Conservation (phyloP, 2,113 vertebrate genomes). For the Caretta caretta region DNA sequence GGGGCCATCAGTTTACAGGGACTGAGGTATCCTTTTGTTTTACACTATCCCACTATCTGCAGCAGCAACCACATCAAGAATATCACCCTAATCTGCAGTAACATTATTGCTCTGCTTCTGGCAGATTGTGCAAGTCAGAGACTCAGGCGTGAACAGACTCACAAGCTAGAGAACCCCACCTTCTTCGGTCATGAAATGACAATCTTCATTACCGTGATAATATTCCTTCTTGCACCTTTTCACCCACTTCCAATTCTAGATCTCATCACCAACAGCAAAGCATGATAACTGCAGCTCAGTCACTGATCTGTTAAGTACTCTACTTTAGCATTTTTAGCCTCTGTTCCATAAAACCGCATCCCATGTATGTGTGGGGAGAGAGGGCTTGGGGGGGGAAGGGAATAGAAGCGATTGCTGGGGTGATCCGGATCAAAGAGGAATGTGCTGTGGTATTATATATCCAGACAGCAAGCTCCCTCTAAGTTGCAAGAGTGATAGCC, state of each 20-base stretch:
- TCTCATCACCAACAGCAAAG: accelerated
- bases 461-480: neutral
- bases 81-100: neutral
- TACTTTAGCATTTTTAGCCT: accelerated
- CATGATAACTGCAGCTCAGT: too few species aligned
- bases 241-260: neutral
- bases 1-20: neutral
- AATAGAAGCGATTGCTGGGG: neutral
- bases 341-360: neutral
- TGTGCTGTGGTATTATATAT: neutral
- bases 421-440: neutral
- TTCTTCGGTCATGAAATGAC: neutral
- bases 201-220: neutral
- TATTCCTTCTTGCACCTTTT: accelerated
- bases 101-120: neutral
- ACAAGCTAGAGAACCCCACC: neutral
- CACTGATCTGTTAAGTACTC: neutral
- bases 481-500: neutral
- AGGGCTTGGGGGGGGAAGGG: too few species aligned
- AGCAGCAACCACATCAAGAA: neutral
- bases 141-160: neutral
- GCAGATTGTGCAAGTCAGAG: neutral
- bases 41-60: neutral
- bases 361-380: neutral
- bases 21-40: neutral